Conservation (phyloP, 2,113 vertebrate genomes). For the Myocastor coypus region DNA sequence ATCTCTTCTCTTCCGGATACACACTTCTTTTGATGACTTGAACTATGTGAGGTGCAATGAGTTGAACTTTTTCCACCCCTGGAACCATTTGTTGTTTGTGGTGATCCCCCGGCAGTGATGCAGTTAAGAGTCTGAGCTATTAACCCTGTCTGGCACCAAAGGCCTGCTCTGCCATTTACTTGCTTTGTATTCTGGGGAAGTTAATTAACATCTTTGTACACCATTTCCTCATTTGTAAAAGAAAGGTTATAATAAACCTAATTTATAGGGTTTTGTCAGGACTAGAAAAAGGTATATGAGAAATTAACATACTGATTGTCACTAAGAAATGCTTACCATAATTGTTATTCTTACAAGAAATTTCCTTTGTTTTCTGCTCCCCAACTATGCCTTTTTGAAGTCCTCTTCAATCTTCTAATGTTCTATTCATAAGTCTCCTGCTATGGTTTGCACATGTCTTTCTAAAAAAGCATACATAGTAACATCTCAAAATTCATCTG, state of each 20-base stretch:
- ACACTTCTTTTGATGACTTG: neutral
- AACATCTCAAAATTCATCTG: neutral
- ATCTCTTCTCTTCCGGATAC: neutral
- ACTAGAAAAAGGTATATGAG: neutral
- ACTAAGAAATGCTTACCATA: conserved; percentile 21
- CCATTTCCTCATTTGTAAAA: conserved; percentile 29
- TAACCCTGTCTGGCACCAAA: conserved; percentile 24
- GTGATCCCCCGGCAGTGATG: neutral
- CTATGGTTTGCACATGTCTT: neutral
- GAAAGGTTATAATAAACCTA: neutral
- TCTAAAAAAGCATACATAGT: neutral
- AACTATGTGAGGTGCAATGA: neutral
- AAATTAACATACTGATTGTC: neutral
- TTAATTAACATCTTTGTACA: conserved; percentile 53
- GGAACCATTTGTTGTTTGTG: neutral
- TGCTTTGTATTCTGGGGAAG: conserved; percentile 32
- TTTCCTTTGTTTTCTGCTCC: conserved; percentile 3
- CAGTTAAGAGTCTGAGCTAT: neutral
- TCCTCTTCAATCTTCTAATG: neutral
- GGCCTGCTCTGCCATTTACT: conserved; percentile 13
- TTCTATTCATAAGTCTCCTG: conserved; percentile 12
- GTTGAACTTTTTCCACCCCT: neutral
- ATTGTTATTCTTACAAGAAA: neutral
- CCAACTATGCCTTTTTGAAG: neutral
- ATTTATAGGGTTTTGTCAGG: neutral